Evolutionary conservation across 2,888 invertebrate genomes (phyloP), one percentile per base, ranked within the genome.

Genomic region (Drosophila kambysellisi): DNA sequence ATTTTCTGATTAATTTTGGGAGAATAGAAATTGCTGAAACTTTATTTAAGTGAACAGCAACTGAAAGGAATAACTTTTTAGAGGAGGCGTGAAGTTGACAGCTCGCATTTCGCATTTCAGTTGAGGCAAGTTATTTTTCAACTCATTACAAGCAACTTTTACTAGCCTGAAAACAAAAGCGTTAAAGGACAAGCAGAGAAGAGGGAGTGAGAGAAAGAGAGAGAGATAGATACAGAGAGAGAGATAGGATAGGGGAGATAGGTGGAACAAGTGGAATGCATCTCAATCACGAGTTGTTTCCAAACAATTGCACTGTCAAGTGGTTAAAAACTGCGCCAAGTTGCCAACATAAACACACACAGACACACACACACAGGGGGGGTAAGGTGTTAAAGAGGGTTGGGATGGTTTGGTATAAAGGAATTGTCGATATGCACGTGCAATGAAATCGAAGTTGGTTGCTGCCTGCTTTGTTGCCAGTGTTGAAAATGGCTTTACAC

Each of bases 231-330:
- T 4, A 9, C 33, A 41, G 33, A 29, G 0, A 15, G n/a, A 15
- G 15, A 32, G 61, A 20, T 41, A 43, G 58, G 39, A 25, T 25
- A 0, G 11, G n/a, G 12, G 15, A 32, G 61, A 20, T 41, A 43
- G 58, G 39, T 63, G 32, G 46, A 66, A 62, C 54, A 67, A 76
- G 54, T 75, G 57, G 54, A 72, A 83, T 74, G 79, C 82, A 75
- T 43, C 74, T 76, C 79, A 90, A 89, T 85, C 89, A 84, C 77
- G 76, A 83, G 77, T 77, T 91, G 88, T 85, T 91, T 91, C 88
- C 91, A 90, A 92, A 91, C 91, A 91, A 92, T 91, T 92, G 91
- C 88, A 87, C 85, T 86, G 82, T 88, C 91, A 91, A 92, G 91
- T 91, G 91, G 92, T 91, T 91, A 84, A 85, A 83, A 85, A 80